A percentile compares a stretch with the other conserved stretches of the same genome.
Evolutionary conservation across 2,113 vertebrate genomes (phyloP).

Genomic region (Pollimyrus isidori): DNA sequence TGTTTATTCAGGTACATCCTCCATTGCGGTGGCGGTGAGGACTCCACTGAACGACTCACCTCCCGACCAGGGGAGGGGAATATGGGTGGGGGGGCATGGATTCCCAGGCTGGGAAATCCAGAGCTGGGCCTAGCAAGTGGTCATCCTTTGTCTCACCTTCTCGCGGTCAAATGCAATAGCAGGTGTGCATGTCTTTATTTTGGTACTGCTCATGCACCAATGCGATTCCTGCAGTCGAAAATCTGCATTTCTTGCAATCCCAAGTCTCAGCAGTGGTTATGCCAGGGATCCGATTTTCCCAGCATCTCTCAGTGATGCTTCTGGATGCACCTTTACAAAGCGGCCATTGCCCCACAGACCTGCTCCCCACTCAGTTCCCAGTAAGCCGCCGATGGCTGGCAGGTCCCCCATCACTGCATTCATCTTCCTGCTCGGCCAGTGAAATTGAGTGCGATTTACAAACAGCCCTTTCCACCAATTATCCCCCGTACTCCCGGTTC

Average conservation of each 20-base stretch:
- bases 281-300: background rate
- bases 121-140: background rate
- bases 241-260: background rate
- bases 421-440: background rate
- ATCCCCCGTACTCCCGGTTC: background rate
- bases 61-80: background rate
- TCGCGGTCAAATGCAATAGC: background rate
- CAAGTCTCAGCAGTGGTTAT: background rate
- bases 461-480: slow-evolving; percentile 19
- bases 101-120: background rate
- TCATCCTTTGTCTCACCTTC: background rate
- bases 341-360: background rate
- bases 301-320: background rate
- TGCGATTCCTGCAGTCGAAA: background rate
- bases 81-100: background rate
- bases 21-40: background rate
- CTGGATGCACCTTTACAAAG: background rate
- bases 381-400: background rate
- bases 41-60: background rate
- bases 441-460: background rate
- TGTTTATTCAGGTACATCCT: slow-evolving; percentile 28
- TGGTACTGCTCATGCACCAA: background rate
- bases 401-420: background rate
- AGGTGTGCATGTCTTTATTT: background rate
- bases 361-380: background rate